Evolutionary conservation across 2,888 invertebrate species (phyloP), one percentile per base, ranked within the genome.

Genomic region (Liodrosophila aerea): DNA sequence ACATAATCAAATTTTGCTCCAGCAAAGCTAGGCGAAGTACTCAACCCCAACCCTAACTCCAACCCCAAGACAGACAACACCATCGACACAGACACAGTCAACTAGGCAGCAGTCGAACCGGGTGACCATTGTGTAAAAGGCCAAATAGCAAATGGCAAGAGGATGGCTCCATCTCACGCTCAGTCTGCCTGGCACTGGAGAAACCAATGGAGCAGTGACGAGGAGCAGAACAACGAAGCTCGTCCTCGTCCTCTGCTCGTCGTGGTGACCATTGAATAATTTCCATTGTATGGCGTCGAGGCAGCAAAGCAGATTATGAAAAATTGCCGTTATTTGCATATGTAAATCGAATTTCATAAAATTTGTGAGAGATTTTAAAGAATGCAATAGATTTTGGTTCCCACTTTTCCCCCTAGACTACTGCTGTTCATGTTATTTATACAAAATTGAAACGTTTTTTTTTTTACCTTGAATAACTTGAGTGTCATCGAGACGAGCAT

Each of bases 401-500:
- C 57, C 22, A 16, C 39, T 47, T 16, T 58, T 47, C 41, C 31
- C 16, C 15, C 37, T 9, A 36, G 13, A 36, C 13, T 15, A 15
- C n/a, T 37, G 0, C 4, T 4, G 9, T 15, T 39, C 39, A 16
- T 12, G 33, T 33, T 33, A 12, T 33, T 33, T 33, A 33, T 11
- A 33, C 33, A 9, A 31, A 8, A 8, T 9, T 31, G n/a, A 31
- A 8, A 31, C 5, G 9, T 9, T 31, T 9, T 9, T n/a, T n/a
- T n/a, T n/a, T 12, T 8, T 33, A 93, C 95, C 92, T 95, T 94
- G 87, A 97, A 98, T 11, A 98, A 90, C 63, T 94, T 92, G 68
- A 98, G 91, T 0, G 97, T 97, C 91, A 96, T 94, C 46, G 92
- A 91, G 1, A 97, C 94, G 40, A 98, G 91, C 49, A 91, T 92